A percentile compares a stretch with the other conserved stretches of the same genome.
Conservation (phyloP, 2,113 vertebrate species). For the Mola mola region DNA sequence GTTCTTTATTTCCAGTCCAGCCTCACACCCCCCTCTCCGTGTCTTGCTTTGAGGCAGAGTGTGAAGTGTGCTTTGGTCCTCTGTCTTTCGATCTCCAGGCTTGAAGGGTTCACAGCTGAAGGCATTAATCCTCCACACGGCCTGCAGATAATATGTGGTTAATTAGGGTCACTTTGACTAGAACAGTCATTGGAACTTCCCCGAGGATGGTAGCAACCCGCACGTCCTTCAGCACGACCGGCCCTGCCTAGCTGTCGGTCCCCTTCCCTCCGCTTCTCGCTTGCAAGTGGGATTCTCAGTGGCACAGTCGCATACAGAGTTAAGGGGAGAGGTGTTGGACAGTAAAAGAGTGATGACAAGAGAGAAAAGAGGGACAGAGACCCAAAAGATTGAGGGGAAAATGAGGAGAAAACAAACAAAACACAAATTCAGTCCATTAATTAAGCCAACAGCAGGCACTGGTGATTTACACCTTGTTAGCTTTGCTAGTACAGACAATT, state of each 20-base stretch:
- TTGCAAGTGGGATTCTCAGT: slow-evolving; percentile 55
- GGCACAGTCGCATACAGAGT: slow-evolving; percentile 36
- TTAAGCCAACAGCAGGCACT: slow-evolving; percentile 62
- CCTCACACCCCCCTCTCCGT: slow-evolving; percentile 20
- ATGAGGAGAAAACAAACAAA: slow-evolving; percentile 43
- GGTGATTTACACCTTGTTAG: slow-evolving; percentile 71
- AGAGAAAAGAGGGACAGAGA: slow-evolving; percentile 34
- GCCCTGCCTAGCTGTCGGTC: slow-evolving; percentile 31
- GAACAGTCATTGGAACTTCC: slow-evolving; percentile 73
- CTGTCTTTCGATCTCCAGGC: slow-evolving; percentile 57
- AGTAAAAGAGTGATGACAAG: slow-evolving; percentile 34
- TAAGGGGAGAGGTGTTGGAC: slow-evolving; percentile 31
- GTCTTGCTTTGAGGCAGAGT: slow-evolving; percentile 56
- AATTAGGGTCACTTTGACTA: slow-evolving; percentile 81
- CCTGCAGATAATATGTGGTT: slow-evolving; percentile 80
- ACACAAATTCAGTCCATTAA: slow-evolving; percentile 51
- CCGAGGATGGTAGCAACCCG: slow-evolving; percentile 67
- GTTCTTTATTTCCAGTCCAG: slow-evolving; percentile 40
- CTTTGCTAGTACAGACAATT: slow-evolving; percentile 68
- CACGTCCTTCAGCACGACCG: slow-evolving; percentile 70
- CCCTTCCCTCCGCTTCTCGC: slow-evolving; percentile 43
- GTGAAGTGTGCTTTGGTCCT: slow-evolving; percentile 55
- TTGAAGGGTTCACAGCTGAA: slow-evolving; percentile 62
- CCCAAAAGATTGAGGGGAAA: slow-evolving; percentile 15
- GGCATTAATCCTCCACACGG: slow-evolving; percentile 75